Percentiles rank a stretch among this genome's conserved stretches.
Evolutionary conservation across 2,888 invertebrate genomes (phyloP).

Genomic region (Yponomeuta plumbellus): DNA sequence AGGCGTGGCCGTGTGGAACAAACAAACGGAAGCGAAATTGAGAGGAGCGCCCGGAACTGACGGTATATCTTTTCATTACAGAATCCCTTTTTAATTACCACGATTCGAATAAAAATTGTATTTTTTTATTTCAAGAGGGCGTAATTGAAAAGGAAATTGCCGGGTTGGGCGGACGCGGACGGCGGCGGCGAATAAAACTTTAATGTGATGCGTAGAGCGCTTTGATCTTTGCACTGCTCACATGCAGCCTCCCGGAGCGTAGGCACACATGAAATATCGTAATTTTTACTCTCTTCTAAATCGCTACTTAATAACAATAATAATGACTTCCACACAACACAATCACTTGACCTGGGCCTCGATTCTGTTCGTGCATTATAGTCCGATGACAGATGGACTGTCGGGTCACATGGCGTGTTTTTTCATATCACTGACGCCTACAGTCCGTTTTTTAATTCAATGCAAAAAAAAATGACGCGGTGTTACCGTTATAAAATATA

Average conservation of each 20-base stretch:
- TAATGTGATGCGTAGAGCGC: slow-evolving; percentile 73
- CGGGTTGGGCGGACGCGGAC: slow-evolving; percentile 49
- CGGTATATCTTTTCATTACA: slow-evolving; percentile 75
- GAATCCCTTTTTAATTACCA: slow-evolving; percentile 76
- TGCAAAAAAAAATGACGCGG: too few relatives aligned
- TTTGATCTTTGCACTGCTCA: slow-evolving; percentile 71
- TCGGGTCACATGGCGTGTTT: too few relatives aligned
- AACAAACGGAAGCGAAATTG: slow-evolving; percentile 74
- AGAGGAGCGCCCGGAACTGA: slow-evolving; percentile 71
- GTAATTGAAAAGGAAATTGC: slow-evolving; percentile 76
- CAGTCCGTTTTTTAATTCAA: too few relatives aligned
- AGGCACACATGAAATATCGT: slow-evolving; percentile 36
- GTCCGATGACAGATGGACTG: too few relatives aligned
- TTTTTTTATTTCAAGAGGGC: slow-evolving; percentile 73
- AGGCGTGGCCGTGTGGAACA: slow-evolving; percentile 67
- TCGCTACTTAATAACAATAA: slow-evolving; percentile 2
- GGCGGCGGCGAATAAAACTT: slow-evolving; percentile 66
- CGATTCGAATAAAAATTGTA: slow-evolving; percentile 73
- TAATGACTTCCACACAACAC: too few relatives aligned
- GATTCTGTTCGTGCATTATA: too few relatives aligned
- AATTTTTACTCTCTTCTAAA: slow-evolving; percentile 1
- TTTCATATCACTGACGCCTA: too few relatives aligned
- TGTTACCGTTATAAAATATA: too few relatives aligned
- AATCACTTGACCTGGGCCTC: too few relatives aligned
- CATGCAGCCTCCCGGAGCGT: slow-evolving; percentile 25